These are phyloP conservation scores for Enteromius fasciolatus DNA, from an alignment of 2,797 vertebrate genomes.

Conservation along the genomic window DNA sequence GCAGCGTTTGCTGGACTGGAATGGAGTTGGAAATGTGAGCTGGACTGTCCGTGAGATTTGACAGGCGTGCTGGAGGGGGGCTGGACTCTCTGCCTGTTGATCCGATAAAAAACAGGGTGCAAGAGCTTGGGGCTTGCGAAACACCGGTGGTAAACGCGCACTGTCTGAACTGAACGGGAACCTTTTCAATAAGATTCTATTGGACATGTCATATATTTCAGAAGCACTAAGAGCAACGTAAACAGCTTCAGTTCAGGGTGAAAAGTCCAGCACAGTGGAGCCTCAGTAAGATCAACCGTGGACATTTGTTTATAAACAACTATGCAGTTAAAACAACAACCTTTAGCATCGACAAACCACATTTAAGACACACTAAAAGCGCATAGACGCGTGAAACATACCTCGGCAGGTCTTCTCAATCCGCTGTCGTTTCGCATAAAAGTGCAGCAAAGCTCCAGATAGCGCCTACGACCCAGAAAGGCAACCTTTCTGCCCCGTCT, in stretches of 20 bases:
- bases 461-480: slow-evolving; percentile 58
- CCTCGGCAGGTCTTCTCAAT: slow-evolving; percentile 67
- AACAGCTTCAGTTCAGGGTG: not conserved
- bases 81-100: slow-evolving; percentile 68
- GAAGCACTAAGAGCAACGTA: not conserved
- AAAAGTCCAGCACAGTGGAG: slow-evolving; percentile 21
- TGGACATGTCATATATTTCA: not conserved
- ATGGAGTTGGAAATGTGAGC: slow-evolving; percentile 38
- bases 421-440: slow-evolving; percentile 70
- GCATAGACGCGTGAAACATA: slow-evolving; percentile 53
- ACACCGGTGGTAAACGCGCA: slow-evolving; percentile 50
- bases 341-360: slow-evolving; percentile 62
- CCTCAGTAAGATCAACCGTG: not conserved
- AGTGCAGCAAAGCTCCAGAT: slow-evolving; percentile 64
- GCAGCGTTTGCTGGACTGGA: not conserved
- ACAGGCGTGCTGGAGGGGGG: slow-evolving; percentile 43
- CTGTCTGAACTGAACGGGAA: slow-evolving; percentile 16
- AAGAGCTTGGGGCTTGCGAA: slow-evolving; percentile 44
- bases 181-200: not conserved
- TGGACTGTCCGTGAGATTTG: slow-evolving; percentile 37
- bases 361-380: slow-evolving; percentile 8
- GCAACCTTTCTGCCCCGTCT: slow-evolving; percentile 61
- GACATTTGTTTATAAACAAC: slow-evolving; percentile 72
- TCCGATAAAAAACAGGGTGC: slow-evolving; percentile 52
- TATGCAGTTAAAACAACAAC: slow-evolving; percentile 49